phyloP scores from a whole-genome alignment of 1,140 invertebrate species.

The Trichomalopsis sarcophagae region DNA sequence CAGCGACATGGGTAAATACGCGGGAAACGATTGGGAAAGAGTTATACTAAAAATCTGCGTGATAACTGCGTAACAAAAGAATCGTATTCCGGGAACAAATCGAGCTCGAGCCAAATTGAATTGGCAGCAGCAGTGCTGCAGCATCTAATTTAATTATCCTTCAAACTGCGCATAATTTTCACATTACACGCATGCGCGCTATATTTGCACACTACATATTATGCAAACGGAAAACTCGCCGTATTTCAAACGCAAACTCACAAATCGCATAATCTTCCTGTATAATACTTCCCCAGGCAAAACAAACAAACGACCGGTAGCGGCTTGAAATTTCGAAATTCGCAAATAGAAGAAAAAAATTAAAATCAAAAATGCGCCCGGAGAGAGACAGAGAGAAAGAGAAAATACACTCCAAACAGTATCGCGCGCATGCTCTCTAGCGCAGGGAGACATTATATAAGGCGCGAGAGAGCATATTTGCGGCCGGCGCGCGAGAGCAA shows the following conservation, averaged over 20 bases:
- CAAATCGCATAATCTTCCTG: background rate
- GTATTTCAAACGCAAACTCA: too few species aligned
- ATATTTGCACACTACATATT: too few species aligned
- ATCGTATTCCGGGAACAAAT: too few species aligned
- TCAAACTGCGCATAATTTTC: background rate
- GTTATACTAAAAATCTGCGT: too few species aligned
- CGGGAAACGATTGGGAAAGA: background rate
- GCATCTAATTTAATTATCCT: background rate
- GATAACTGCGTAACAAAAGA: too few species aligned
- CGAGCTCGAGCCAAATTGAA: too few species aligned
- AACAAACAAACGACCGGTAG: background rate
- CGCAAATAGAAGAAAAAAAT: background rate
- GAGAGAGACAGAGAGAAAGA: background rate
- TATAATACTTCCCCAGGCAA: background rate
- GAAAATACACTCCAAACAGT: background rate
- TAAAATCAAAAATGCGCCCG: background rate
- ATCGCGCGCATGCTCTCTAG: background rate
- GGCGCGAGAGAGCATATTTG: constrained; percentile 33
- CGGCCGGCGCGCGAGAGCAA: background rate
- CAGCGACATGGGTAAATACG: background rate
- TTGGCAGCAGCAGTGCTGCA: too few species aligned
- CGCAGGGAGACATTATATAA: background rate
- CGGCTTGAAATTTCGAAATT: background rate
- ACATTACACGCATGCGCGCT: background rate
- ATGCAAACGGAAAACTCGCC: too few species aligned